Percentiles rank a stretch among this genome's conserved stretches.
phyloP scores from a whole-genome alignment of 2,888 invertebrate species.

The Trimorus sp. region DNA sequence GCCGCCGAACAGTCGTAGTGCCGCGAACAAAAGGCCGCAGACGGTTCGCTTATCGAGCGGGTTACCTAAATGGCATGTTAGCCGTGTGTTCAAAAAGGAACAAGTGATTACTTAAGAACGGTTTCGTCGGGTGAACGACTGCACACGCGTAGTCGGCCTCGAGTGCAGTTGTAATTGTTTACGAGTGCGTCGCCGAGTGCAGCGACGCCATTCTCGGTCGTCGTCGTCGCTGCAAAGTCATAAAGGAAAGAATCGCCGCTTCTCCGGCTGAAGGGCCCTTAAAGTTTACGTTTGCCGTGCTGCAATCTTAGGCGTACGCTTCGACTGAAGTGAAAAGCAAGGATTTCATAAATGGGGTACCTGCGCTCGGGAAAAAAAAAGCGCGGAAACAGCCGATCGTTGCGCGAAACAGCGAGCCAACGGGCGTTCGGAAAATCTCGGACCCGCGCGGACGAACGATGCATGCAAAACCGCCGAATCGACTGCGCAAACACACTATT shows the following conservation, averaged over 20 bases:
- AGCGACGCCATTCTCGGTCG: slow-evolving; percentile 48
- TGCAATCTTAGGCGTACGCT: slow-evolving; percentile 45
- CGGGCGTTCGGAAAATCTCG: slow-evolving; percentile 11
- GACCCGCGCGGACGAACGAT: slow-evolving; percentile 15
- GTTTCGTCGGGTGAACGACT: slow-evolving; percentile 44
- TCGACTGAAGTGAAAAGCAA: slow-evolving; percentile 53
- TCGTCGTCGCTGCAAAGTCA: slow-evolving; percentile 50
- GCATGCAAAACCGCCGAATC: slow-evolving; percentile 50
- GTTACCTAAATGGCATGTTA: slow-evolving; percentile 38
- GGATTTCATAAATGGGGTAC: slow-evolving; percentile 60
- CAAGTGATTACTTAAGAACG: slow-evolving; percentile 41
- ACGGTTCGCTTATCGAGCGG: slow-evolving; percentile 15
- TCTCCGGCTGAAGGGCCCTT: slow-evolving; percentile 53
- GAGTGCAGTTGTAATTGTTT: slow-evolving; percentile 56
- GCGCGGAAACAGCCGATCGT: not conserved
- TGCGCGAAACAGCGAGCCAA: not conserved
- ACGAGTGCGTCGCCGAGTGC: slow-evolving; percentile 47
- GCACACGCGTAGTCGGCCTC: slow-evolving; percentile 38
- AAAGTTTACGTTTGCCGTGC: slow-evolving; percentile 49
- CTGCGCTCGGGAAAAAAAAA: slow-evolving; percentile 43
- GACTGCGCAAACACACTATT: slow-evolving; percentile 36
- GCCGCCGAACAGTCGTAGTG: not conserved
- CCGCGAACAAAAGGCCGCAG: not conserved
- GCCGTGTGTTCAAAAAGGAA: slow-evolving; percentile 20
- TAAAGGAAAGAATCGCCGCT: slow-evolving; percentile 61